phyloP scores from a whole-genome alignment of 2,888 invertebrate species.

The Ectobius pallidus region DNA sequence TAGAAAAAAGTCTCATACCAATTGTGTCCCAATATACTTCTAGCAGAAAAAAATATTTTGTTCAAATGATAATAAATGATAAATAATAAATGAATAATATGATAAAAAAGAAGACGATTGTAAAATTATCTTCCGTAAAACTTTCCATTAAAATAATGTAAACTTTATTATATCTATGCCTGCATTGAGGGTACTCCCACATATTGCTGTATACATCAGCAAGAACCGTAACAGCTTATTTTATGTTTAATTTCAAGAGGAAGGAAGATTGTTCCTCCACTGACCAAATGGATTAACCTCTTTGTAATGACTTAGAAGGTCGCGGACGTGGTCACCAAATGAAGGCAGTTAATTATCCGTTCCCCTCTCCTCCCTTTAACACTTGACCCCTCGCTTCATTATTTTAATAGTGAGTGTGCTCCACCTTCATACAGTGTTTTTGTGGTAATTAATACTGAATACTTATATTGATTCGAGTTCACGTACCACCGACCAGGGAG shows the following conservation, averaged over 20 bases:
- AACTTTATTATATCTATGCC: no score
- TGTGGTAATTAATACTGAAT: slow-evolving; percentile 1
- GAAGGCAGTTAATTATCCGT: slow-evolving; percentile 27
- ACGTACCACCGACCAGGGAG: no score
- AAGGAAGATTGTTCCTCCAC: background rate
- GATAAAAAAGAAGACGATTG: no score
- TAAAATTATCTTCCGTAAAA: no score
- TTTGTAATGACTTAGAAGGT: slow-evolving; percentile 12
- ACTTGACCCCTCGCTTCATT: slow-evolving; percentile 17
- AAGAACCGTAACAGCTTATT: background rate
- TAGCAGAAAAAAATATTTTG: no score
- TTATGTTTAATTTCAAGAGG: background rate
- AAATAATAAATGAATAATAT: no score
- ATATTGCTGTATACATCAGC: no score
- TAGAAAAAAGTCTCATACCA: no score
- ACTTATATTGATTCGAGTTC: background rate
- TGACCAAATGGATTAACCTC: slow-evolving; percentile 26
- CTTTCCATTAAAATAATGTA: no score
- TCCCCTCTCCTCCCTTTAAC: background rate
- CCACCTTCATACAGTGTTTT: slow-evolving; percentile 11
- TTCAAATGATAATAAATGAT: no score
- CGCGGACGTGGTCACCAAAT: slow-evolving; percentile 26
- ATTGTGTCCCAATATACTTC: no score
- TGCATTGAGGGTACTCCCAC: no score
- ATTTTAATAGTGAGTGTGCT: slow-evolving; percentile 24